Evolutionary conservation across 2,888 invertebrate genomes (phyloP).

Genomic region (Sphinx pinastri): DNA sequence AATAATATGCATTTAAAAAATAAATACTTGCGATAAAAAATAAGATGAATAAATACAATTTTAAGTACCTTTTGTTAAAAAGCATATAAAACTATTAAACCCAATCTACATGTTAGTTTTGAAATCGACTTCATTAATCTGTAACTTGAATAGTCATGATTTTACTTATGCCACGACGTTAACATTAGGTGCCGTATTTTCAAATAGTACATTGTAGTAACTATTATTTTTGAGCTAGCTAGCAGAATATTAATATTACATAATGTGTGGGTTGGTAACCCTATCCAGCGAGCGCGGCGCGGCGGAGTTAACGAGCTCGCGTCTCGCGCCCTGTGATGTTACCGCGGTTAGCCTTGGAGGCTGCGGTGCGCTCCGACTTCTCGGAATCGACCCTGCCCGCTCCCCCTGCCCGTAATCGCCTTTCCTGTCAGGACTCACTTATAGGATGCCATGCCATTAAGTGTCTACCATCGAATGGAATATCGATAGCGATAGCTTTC

Average conservation of each 20-base stretch:
- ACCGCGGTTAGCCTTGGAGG: slow-evolving; percentile 73
- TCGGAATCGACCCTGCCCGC: slow-evolving; percentile 65
- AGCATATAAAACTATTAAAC: too few relatives aligned
- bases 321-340: slow-evolving; percentile 72
- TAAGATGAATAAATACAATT: too few relatives aligned
- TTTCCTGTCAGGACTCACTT: slow-evolving; percentile 57
- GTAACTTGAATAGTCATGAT: too few relatives aligned
- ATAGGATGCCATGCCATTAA: slow-evolving; percentile 27
- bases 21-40: too few relatives aligned
- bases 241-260: neutral
- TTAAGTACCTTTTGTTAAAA: too few relatives aligned
- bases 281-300: slow-evolving; percentile 35
- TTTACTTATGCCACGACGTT: too few relatives aligned
- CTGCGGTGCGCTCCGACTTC: slow-evolving; percentile 67
- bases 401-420: slow-evolving; percentile 58
- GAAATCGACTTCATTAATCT: too few relatives aligned
- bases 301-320: slow-evolving; percentile 70
- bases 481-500: slow-evolving; percentile 30
- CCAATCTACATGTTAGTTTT: too few relatives aligned
- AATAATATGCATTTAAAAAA: too few relatives aligned
- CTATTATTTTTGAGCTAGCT: neutral
- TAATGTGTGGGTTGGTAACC: neutral
- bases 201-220: neutral
- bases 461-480: slow-evolving; percentile 18
- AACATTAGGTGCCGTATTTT: too few relatives aligned